phyloP scores from a whole-genome alignment of 2,888 invertebrate genomes.

The Drosophila demipolita region DNA sequence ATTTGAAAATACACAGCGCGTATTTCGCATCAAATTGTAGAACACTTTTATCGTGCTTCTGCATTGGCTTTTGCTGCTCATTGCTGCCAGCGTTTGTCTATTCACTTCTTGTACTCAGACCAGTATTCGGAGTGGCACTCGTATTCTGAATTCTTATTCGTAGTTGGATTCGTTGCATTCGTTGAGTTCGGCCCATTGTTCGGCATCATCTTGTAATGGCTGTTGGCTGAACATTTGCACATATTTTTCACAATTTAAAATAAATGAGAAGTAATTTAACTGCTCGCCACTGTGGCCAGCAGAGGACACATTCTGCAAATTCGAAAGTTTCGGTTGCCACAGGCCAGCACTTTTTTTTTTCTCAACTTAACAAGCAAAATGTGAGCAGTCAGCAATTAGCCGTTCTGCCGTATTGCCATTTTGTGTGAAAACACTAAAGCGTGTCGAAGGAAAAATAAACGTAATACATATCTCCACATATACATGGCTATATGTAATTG shows the following conservation, averaged over 20 bases:
- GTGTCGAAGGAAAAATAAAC: background rate
- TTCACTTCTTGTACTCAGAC: conserved; percentile 3
- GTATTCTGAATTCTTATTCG: conserved; percentile 13
- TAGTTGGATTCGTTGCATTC: conserved; percentile 29
- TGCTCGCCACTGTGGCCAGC: conserved; percentile 58
- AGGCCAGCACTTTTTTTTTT: conserved; percentile 40
- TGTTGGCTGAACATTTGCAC: conserved; percentile 67
- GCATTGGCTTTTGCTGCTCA: conserved; percentile 54
- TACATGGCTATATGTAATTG: background rate
- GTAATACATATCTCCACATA: background rate
- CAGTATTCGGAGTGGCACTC: conserved; percentile 6
- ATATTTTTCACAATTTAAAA: conserved; percentile 80
- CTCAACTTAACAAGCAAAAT: conserved; percentile 43
- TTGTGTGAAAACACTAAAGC: conserved; percentile 16
- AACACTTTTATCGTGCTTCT: conserved; percentile 72
- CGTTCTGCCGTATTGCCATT: conserved; percentile 34
- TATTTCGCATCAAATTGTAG: conserved; percentile 72
- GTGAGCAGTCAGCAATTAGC: conserved; percentile 70
- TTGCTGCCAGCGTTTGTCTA: conserved; percentile 41
- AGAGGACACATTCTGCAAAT: conserved; percentile 41
- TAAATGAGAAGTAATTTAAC: conserved; percentile 81
- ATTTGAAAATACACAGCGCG: conserved; percentile 77
- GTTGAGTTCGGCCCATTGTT: conserved; percentile 41
- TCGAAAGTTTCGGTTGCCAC: conserved; percentile 47
- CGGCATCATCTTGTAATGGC: conserved; percentile 68